Evolutionary conservation across 37 sponge, comb jelly and placozoan species (phyloP).

Genomic region (Halisarca cf. caerulea): DNA sequence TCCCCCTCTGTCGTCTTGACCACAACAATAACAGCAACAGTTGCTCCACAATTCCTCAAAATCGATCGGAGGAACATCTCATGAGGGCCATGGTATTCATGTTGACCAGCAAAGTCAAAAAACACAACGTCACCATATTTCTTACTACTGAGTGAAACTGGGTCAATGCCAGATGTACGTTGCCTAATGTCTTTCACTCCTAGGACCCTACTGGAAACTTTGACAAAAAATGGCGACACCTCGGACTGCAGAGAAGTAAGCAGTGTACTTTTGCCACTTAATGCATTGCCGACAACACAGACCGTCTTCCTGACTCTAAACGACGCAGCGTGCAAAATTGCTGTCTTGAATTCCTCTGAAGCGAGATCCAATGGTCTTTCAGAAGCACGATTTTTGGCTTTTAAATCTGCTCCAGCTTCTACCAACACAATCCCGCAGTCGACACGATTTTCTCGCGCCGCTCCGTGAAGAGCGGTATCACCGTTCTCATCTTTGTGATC

Average conservation of each 20-base stretch:
- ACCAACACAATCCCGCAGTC: too few species aligned
- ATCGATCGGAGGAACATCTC: slow-evolving; percentile 2
- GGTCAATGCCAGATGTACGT: slow-evolving; percentile 33
- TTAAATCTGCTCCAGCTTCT: too few species aligned
- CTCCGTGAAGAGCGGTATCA: too few species aligned
- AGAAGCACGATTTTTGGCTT: too few species aligned
- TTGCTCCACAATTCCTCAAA: not conserved
- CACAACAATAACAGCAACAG: not conserved
- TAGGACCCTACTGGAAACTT: not conserved
- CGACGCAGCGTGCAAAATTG: too few species aligned
- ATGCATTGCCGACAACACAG: not conserved
- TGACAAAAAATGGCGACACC: not conserved
- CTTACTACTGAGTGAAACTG: slow-evolving; percentile 6
- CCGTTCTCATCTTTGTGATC: too few species aligned
- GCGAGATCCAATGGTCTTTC: too few species aligned
- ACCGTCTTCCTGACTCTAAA: not conserved
- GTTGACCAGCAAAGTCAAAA: slow-evolving; percentile 49
- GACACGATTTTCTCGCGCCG: too few species aligned
- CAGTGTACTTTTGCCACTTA: not conserved
- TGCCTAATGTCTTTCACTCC: not conserved
- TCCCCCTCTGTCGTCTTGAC: not conserved
- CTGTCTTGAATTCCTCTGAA: too few species aligned
- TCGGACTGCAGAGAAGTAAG: not conserved
- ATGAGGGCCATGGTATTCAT: slow-evolving; percentile 41
- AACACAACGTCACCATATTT: slow-evolving; percentile 19